Conservation (phyloP, 2,888 invertebrate genomes). For the Drosophila limbata region DNA sequence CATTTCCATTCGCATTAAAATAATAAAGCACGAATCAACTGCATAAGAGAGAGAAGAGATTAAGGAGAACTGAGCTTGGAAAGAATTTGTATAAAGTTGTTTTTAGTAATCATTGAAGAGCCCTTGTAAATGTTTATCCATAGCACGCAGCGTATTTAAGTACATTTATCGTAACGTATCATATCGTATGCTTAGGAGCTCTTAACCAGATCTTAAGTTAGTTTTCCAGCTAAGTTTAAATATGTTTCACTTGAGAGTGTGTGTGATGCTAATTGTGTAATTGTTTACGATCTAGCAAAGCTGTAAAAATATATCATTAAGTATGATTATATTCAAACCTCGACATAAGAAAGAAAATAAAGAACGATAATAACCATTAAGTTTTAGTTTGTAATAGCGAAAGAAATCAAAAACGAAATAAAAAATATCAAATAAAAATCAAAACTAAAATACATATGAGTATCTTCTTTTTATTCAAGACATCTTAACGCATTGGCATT, state of each 20-base stretch:
- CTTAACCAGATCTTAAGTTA: constrained; percentile 48
- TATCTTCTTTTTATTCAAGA: background rate
- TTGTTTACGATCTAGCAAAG: constrained; percentile 64
- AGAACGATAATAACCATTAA: constrained; percentile 30
- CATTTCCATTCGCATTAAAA: constrained; percentile 26
- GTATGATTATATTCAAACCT: constrained; percentile 10
- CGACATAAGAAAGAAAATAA: background rate
- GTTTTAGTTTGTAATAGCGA: constrained; percentile 74
- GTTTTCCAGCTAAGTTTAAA: constrained; percentile 32
- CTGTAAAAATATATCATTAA: constrained; percentile 61
- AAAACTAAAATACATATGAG: constrained; percentile 6
- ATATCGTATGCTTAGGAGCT: background rate
- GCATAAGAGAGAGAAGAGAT: constrained; percentile 19
- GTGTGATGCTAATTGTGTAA: constrained; percentile 75
- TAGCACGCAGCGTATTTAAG: constrained; percentile 47
- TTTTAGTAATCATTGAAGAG: constrained; percentile 66
- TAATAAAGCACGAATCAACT: constrained; percentile 31
- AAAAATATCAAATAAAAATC: constrained; percentile 52
- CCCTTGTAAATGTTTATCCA: constrained; percentile 68
- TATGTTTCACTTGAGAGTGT: constrained; percentile 46
- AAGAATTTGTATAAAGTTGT: constrained; percentile 71
- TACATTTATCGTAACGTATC: constrained; percentile 4
- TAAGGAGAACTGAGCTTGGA: background rate
- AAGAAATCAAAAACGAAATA: constrained; percentile 69
- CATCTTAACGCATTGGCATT: constrained; percentile 18